Percentiles rank a stretch among this genome's conserved stretches.
These are phyloP conservation scores for Orthonevra nobilis DNA, from an alignment of 2,888 invertebrate genomes.

Conservation along the genomic window DNA sequence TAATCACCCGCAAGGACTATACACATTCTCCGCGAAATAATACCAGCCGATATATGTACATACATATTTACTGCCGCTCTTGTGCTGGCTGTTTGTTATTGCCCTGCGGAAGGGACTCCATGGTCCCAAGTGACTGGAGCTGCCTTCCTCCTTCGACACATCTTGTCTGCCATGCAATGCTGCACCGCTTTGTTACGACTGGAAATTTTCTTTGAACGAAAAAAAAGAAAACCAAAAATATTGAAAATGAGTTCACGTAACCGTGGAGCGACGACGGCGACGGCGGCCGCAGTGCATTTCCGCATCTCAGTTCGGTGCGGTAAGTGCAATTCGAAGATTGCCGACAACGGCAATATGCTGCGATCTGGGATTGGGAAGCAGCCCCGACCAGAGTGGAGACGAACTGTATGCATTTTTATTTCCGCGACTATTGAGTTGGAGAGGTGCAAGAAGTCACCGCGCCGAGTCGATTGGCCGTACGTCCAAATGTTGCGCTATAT, in stretches of 20 bases:
- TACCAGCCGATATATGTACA: constrained; percentile 16
- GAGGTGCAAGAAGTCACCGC: constrained; percentile 40
- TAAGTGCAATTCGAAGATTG: constrained; percentile 59
- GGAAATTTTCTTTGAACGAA: constrained; percentile 22
- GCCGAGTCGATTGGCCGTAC: constrained; percentile 63
- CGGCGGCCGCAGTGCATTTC: constrained; percentile 47
- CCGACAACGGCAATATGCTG: constrained; percentile 47
- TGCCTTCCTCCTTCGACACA: constrained; percentile 48
- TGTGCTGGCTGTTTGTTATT: constrained; percentile 5
- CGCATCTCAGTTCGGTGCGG: constrained; percentile 66
- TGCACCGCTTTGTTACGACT: constrained; percentile 65
- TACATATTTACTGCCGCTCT: constrained; percentile 24
- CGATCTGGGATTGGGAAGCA: too few species aligned
- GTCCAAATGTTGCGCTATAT: constrained; percentile 42
- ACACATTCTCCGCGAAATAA: constrained; percentile 33
- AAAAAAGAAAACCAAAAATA: constrained; percentile 22
- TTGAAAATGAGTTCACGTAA: constrained; percentile 66
- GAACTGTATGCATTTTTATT: constrained; percentile 60
- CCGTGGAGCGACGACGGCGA: constrained; percentile 28
- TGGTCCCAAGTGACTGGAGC: constrained; percentile 58
- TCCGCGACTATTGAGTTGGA: constrained; percentile 33
- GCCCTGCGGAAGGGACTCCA: constrained; percentile 12
- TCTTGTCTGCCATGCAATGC: constrained; percentile 61
- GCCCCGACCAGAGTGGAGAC: constrained; percentile 37
- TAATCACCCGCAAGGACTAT: constrained; percentile 53